Evolutionary conservation across 1,140 invertebrate species (phyloP).

Genomic region (Caenorhabditis remanei): DNA sequence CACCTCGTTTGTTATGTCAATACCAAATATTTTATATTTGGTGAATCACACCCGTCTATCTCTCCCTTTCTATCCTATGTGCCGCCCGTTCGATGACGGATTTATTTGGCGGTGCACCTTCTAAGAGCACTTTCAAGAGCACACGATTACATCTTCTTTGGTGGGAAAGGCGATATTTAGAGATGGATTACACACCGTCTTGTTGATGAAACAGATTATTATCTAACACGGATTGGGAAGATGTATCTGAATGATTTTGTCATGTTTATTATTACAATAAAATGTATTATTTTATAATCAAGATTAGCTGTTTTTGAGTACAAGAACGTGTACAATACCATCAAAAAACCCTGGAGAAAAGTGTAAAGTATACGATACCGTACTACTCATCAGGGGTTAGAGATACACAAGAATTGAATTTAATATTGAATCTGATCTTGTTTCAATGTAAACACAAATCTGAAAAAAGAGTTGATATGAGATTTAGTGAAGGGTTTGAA

Average conservation of each 20-base stretch:
- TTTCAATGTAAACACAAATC: too few relatives aligned
- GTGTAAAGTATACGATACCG: too few relatives aligned
- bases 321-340: too few relatives aligned
- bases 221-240: not conserved
- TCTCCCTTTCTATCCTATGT: not conserved
- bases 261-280: constrained; percentile 7
- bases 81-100: constrained; percentile 28
- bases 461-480: too few relatives aligned
- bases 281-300: too few relatives aligned
- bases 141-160: constrained; percentile 7
- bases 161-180: not conserved
- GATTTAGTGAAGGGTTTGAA: too few relatives aligned
- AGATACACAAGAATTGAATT: too few relatives aligned
- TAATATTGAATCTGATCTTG: too few relatives aligned
- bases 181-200: constrained; percentile 21
- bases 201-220: constrained; percentile 37
- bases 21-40: not conserved
- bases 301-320: too few relatives aligned
- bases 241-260: not conserved
- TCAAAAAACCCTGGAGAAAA: too few relatives aligned
- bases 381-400: too few relatives aligned
- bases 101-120: constrained; percentile 33
- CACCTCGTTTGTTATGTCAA: not conserved
- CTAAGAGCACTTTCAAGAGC: constrained; percentile 11
- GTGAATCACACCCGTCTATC: constrained; percentile 10